Evolutionary conservation across 2,113 vertebrate genomes (phyloP).

Genomic region (Hylia prasina): DNA sequence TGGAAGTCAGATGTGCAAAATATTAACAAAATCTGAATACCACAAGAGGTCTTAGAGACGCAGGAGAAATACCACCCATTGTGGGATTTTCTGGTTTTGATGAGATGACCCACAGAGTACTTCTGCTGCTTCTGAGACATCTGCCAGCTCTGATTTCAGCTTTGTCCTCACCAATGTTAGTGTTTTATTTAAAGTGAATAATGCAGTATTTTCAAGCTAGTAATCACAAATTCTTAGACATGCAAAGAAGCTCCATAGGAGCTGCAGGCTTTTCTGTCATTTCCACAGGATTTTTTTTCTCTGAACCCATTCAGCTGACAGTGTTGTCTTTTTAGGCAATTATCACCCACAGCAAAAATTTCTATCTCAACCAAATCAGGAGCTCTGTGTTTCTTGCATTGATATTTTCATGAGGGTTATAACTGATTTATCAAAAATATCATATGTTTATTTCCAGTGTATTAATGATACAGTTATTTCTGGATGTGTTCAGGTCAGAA

Average conservation of each 20-base stretch:
- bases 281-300: fast-evolving
- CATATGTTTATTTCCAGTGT: background rate
- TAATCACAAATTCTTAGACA: background rate
- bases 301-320: background rate
- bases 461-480: background rate
- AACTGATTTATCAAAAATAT: background rate
- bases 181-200: background rate
- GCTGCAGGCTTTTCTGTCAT: background rate
- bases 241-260: background rate
- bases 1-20: background rate
- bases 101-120: background rate
- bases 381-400: background rate
- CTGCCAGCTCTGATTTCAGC: background rate
- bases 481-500: background rate
- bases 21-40: background rate
- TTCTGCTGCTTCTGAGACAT: background rate
- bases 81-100: background rate
- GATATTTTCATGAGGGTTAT: background rate
- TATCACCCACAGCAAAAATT: background rate
- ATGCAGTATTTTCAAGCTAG: background rate
- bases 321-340: background rate
- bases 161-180: background rate
- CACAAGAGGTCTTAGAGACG: background rate
- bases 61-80: background rate
- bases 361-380: background rate